Conservation (phyloP, 2,888 invertebrate species). For the Crematogaster levior region DNA sequence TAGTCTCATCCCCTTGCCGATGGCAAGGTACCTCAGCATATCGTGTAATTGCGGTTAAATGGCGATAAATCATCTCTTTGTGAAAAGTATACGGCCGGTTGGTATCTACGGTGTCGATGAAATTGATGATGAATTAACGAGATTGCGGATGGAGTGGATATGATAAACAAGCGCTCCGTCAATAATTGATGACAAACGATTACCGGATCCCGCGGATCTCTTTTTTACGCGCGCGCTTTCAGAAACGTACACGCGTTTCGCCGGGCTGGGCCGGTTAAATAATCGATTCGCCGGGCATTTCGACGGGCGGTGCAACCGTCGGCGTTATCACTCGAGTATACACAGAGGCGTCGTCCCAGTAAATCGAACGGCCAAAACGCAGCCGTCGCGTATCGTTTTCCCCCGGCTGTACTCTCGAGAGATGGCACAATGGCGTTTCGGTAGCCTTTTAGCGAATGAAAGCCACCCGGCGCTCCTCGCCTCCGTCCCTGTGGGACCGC, state of each 20-base stretch:
- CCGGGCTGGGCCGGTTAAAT: slow-evolving; percentile 11
- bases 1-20: not conserved
- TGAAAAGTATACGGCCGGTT: not conserved
- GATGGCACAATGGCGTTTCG: slow-evolving; percentile 64
- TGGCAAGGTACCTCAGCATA: slow-evolving; percentile 11
- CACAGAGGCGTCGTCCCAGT: slow-evolving; percentile 44
- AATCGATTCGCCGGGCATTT: slow-evolving; percentile 40
- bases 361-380: slow-evolving; percentile 67
- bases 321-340: slow-evolving; percentile 23
- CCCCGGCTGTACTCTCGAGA: slow-evolving; percentile 34
- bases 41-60: slow-evolving; percentile 32
- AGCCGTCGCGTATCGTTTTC: slow-evolving; percentile 50
- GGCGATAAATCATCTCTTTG: slow-evolving; percentile 30
- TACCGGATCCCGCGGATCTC: not conserved
- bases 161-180: slow-evolving; percentile 28
- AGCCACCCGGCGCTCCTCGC: slow-evolving; percentile 44
- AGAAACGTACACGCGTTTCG: not conserved
- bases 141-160: slow-evolving; percentile 28
- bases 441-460: slow-evolving; percentile 68
- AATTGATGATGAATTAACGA: slow-evolving; percentile 45
- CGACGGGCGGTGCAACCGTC: slow-evolving; percentile 12
- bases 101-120: slow-evolving; percentile 8
- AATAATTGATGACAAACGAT: slow-evolving; percentile 24
- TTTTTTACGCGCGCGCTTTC: not conserved
- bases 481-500: slow-evolving; percentile 34